Conservation (phyloP, 2,113 vertebrate species). For the rabbit (Oryctolagus cuniculus) region mOryCun1.1 NC_091445.1:96205501-96206000, state of each 20-base stretch:
- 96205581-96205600: no score
- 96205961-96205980: not conserved
- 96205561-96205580: no score
- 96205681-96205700: not conserved
- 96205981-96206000: not conserved
- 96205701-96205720: not conserved
- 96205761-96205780: not conserved
- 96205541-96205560: no score
- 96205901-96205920: not conserved
- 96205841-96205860: not conserved
- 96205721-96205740: not conserved
- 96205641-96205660: no score
- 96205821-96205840: not conserved
- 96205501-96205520: no score
- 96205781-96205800: not conserved
- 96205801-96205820: not conserved
- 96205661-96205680: no score
- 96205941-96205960: not conserved
- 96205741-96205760: not conserved
- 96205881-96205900: not conserved
- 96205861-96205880: not conserved
- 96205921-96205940: no score
- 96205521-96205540: no score
- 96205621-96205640: fast-evolving
- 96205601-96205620: no score